Evolutionary conservation across 64 coral and sea anemone genomes (phyloP), one percentile per base, ranked within the genome.

Genomic region (Anthopleura sola): DNA sequence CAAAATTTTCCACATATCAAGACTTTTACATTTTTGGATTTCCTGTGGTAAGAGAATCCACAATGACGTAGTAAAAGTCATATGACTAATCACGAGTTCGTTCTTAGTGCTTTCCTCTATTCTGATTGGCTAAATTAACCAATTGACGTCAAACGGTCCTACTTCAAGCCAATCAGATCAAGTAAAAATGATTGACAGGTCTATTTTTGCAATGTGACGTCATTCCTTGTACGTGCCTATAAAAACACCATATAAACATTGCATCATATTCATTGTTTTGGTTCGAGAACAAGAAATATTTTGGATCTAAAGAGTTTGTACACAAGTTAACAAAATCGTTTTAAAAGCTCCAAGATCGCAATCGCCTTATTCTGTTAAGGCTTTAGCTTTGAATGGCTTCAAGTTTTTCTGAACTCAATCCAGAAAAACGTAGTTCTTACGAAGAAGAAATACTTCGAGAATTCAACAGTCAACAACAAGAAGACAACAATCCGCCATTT

Each of bases 211-310:
- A 71, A 9, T 29, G 14, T 34, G 29, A 71, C 66, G 29, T 71
- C 66, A 71, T 71, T 32, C 9, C 23, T 37, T n/a, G 5, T 46
- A 53, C 78, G 78, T 48, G 78, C 78, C 78, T 48, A 79, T 28
- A 81, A 53, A 81, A 81, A 81, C 37, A 48, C 36, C 0, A 0
- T 31, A 48, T 81, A 81, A 48, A 48, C 88, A 90, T 90, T 90
- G 83, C 88, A 90, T 90, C 88, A 90, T 83, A 56, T n/a, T n/a
- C n/a, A n/a, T 78, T 90, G 88, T 90, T 90, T 90, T 90, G 82
- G 83, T 48, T 81, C 78, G 15, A 19, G n/a, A 23, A 66, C n/a
- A 28, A 66, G n/a, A 31, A 71, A 71, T 32, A 15, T 71, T 71
- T 32, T 71, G 14, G 66, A 36, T 15, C 39, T 5, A 31, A 53